Percentiles rank a stretch among this genome's conserved stretches.
These are phyloP conservation scores for Gallinago jamesoni DNA, from an alignment of 2,113 vertebrate genomes.

Conservation along the genomic window DNA sequence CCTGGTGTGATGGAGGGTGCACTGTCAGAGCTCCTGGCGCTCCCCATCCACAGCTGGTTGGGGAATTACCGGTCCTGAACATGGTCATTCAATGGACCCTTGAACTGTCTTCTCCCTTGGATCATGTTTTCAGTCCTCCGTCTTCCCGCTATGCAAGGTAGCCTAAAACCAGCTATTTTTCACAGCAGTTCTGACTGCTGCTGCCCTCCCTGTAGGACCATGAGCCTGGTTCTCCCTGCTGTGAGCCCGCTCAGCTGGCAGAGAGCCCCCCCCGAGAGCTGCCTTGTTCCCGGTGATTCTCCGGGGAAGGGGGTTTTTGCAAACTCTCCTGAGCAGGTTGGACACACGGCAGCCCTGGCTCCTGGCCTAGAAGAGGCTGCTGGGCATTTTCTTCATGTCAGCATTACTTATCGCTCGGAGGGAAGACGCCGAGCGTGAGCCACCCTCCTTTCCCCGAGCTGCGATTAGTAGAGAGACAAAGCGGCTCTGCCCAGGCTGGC, in stretches of 20 bases:
- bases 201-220: background rate
- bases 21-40: background rate
- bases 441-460: background rate
- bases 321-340: background rate
- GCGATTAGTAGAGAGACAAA: background rate
- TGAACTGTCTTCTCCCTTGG: background rate
- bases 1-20: background rate
- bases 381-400: background rate
- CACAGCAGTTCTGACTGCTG: background rate
- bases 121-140: background rate
- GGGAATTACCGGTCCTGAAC: background rate
- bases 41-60: background rate
- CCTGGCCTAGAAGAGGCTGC: background rate
- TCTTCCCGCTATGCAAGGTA: background rate
- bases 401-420: background rate
- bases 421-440: fast-evolving
- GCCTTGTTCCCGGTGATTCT: background rate
- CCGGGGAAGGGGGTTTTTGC: background rate
- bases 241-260: background rate
- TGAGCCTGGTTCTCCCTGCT: background rate
- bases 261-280: background rate
- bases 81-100: background rate
- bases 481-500: background rate
- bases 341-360: background rate
- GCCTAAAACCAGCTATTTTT: background rate